Evolutionary conservation across 2,797 vertebrate genomes (phyloP), one percentile per base, ranked within the genome.

Genomic region (Eulemur albifrons): DNA sequence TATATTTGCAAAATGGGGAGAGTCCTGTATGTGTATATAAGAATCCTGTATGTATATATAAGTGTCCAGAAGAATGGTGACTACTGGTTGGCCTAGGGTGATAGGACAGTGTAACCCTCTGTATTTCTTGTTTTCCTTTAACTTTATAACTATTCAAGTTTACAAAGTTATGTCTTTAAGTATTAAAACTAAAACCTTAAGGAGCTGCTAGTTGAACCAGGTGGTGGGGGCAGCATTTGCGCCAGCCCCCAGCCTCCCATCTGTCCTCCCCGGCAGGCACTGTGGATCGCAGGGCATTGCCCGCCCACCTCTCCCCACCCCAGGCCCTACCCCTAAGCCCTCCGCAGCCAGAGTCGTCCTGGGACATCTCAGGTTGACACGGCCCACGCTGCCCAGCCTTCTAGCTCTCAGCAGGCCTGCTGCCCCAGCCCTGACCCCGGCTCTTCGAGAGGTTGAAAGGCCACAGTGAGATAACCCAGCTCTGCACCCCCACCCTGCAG

Each of bases 291-390:
- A 10, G 59, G 40, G 43, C 17, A 14, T 7, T 7, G 11, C 11
- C 25, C 43, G n/a, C 32, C 12, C 2, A 18, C 70, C 5, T 14
- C 72, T 7, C 61, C 48, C 54, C 3, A 12, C 77, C 21, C 2
- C 5, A n/a, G 57, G 38, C 73, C 73, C 65, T 35, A 38, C 48
- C 81, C 91, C 13, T 3, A 3, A 13, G 85, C 73, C 54, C 21
- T 38, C 84, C 52, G 23, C 81, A 4, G 30, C n/a, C 45, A 3
- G 85, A 4, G 85, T 63, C 93, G 87, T 93, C 95, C 97, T 97
- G 97, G 81, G 90, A 77, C 87, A 75, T 95, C 94, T 97, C 97
- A 97, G 3, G 0, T 43, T 97, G 97, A 97, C 95, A 95, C 7
- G 21, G 80, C 69, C 91, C 92, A 30, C 54, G 93, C 72, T 35